Percentiles rank a stretch among this genome's conserved stretches.
Conservation (phyloP, 1,140 invertebrate species). For the Leptinotarsa lineolata region DNA sequence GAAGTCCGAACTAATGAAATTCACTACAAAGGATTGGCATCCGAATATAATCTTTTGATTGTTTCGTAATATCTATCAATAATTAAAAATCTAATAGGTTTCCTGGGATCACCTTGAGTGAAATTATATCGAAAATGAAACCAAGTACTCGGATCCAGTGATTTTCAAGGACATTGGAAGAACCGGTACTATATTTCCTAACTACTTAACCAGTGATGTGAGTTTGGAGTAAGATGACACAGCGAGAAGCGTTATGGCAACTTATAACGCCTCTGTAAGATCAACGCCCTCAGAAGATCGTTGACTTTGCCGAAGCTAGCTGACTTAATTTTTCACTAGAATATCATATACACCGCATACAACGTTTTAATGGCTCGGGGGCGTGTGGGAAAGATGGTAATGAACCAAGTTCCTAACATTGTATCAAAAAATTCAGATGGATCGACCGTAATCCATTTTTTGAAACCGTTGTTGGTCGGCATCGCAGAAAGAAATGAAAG, state of each 20-base stretch:
- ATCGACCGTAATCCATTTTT: not conserved
- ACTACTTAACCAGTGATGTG: not conserved
- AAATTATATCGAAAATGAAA: no score
- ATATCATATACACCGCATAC: constrained; percentile 8
- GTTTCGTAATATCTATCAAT: no score
- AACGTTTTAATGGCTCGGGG: not conserved
- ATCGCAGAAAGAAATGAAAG: not conserved
- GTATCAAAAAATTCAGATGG: not conserved
- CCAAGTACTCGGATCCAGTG: no score
- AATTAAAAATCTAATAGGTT: no score
- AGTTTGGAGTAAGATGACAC: not conserved
- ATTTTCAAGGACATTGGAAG: no score
- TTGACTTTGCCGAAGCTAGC: constrained; percentile 31
- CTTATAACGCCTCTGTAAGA: constrained; percentile 34
- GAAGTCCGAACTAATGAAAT: no score
- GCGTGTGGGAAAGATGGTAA: not conserved
- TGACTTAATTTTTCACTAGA: constrained; percentile 36
- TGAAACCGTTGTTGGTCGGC: no score
- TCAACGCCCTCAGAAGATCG: constrained; percentile 46
- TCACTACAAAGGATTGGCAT: no score
- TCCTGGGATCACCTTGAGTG: no score
- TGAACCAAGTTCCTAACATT: not conserved
- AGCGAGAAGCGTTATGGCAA: not conserved
- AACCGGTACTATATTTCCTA: not conserved
- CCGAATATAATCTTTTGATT: no score